Conservation (phyloP, 2,797 vertebrate genomes). For the Distichodus sexfasciatus region DNA sequence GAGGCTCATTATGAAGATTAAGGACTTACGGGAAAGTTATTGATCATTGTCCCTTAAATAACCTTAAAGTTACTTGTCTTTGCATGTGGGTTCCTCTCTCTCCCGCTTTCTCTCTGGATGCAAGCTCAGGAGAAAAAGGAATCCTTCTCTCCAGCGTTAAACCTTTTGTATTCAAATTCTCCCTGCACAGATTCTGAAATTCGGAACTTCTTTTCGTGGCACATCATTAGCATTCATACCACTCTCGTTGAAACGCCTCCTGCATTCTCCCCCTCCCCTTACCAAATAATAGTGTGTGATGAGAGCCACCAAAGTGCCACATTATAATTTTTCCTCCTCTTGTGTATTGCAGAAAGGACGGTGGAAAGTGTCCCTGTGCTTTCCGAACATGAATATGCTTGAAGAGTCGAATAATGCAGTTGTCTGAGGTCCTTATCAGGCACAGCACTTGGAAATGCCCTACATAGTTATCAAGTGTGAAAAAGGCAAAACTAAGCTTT, state of each 20-base stretch:
- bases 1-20: constrained; percentile 83
- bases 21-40: constrained; percentile 80
- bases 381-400: background rate
- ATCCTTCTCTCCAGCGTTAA: too few species aligned
- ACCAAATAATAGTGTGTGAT: background rate
- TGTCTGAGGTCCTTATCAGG: background rate
- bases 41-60: constrained; percentile 82
- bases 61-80: constrained; percentile 77
- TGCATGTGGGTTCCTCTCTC: constrained; percentile 67
- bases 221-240: background rate
- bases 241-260: background rate
- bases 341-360: background rate
- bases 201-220: too few species aligned
- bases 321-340: background rate
- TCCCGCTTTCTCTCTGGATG: too few species aligned
- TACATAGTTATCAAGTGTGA: background rate
- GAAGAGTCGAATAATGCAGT: too few species aligned
- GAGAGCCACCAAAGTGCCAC: background rate
- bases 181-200: too few species aligned
- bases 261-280: too few species aligned
- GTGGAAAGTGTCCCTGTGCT: background rate
- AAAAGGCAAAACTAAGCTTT: too few species aligned
- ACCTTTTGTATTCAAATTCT: too few species aligned
- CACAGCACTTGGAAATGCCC: background rate
- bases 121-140: constrained; percentile 19